Evolutionary conservation across 2,113 vertebrate genomes (phyloP).

Genomic region (Cottus gobio): DNA sequence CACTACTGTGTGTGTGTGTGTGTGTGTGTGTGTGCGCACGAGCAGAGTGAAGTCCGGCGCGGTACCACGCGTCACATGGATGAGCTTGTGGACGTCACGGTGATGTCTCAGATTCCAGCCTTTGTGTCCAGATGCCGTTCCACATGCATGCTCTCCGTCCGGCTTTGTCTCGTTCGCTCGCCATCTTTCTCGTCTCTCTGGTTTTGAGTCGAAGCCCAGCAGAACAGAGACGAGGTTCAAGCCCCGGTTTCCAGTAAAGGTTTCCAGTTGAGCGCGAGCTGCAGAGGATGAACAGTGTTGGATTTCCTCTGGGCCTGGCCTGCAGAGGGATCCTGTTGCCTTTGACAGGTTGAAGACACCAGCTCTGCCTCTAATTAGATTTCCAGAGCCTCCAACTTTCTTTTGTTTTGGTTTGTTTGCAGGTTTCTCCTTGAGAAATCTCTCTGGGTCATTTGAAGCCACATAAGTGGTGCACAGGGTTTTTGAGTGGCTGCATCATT

Average conservation of each 20-base stretch:
- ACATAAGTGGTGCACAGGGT: neutral
- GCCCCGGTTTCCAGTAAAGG: constrained; percentile 54
- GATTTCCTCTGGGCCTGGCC: constrained; percentile 60
- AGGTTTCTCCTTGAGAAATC: constrained; percentile 7
- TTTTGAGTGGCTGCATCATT: neutral
- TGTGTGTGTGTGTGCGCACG: neutral
- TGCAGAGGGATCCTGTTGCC: constrained; percentile 69
- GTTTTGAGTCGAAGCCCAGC: constrained; percentile 44
- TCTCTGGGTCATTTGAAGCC: constrained; percentile 24
- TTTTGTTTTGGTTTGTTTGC: constrained; percentile 49
- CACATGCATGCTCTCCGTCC: constrained; percentile 74
- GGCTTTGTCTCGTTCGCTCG: constrained; percentile 56
- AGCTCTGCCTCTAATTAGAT: constrained; percentile 69
- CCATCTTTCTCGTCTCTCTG: constrained; percentile 51
- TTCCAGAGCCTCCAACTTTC: constrained; percentile 68
- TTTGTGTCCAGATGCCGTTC: constrained; percentile 85
- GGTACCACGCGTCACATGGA: constrained; percentile 7
- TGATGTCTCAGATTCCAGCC: constrained; percentile 79
- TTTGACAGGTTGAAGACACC: constrained; percentile 70
- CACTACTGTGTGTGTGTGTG: constrained; percentile 12
- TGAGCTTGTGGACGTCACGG: constrained; percentile 43
- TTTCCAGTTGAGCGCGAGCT: constrained; percentile 27
- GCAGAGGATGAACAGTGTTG: constrained; percentile 44
- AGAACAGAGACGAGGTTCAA: constrained; percentile 25
- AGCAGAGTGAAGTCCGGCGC: neutral